phyloP scores from a whole-genome alignment of 2,113 vertebrate genomes.

The Cynopterus brachyotis region DNA sequence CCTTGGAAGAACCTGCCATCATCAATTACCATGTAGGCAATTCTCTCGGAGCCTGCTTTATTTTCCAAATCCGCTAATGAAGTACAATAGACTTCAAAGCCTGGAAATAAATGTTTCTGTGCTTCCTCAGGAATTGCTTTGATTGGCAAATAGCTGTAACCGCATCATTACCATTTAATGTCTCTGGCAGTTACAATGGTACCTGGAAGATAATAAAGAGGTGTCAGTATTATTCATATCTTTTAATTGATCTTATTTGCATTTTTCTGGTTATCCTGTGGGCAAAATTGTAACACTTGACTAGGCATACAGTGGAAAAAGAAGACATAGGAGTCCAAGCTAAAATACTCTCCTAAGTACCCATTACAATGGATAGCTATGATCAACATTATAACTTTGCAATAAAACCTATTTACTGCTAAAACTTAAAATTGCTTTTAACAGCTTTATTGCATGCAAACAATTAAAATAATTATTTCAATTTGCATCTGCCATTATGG shows the following conservation, averaged over 20 bases:
- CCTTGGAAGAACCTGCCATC: background rate
- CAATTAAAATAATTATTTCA: constrained; percentile 83
- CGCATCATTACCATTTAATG: constrained; percentile 83
- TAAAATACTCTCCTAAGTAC: constrained; percentile 78
- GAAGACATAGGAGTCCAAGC: constrained; percentile 70
- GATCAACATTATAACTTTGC: constrained; percentile 75
- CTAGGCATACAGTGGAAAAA: constrained; percentile 76
- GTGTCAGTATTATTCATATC: constrained; percentile 81
- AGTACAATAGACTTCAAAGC: constrained; percentile 72
- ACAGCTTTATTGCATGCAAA: constrained; percentile 79
- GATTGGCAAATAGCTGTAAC: constrained; percentile 82
- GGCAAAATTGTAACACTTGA: constrained; percentile 80
- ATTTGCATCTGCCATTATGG: constrained; percentile 71
- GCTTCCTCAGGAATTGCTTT: constrained; percentile 77
- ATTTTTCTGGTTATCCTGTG: constrained; percentile 69
- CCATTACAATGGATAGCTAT: constrained; percentile 77
- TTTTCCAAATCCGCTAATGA: constrained; percentile 75
- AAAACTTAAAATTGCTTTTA: constrained; percentile 86
- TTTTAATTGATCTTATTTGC: constrained; percentile 84
- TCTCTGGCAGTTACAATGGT: constrained; percentile 69
- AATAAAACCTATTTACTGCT: constrained; percentile 87
- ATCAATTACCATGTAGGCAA: constrained; percentile 51
- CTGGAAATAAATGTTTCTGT: constrained; percentile 74
- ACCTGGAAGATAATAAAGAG: constrained; percentile 84
- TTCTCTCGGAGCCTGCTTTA: constrained; percentile 67